Conservation (phyloP, 2,888 invertebrate genomes). For the Rhopalosiphum nymphaeae region DNA sequence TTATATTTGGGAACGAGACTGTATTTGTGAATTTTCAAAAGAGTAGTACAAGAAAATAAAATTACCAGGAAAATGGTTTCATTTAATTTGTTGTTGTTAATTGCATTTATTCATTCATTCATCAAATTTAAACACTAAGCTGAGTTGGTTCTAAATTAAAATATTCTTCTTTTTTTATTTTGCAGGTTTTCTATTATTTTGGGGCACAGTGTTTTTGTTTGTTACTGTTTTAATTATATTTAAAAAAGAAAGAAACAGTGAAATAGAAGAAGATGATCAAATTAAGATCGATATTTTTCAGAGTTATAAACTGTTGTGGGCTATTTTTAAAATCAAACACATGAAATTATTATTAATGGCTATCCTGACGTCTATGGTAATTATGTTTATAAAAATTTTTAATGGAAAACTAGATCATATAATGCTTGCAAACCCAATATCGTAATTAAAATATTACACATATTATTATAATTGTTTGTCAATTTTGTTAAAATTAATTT, state of each 20-base stretch:
- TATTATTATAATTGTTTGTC: not conserved
- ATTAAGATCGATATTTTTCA: slow-evolving; percentile 70
- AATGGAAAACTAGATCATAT: not conserved
- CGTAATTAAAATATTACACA: not conserved
- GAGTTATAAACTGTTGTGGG: slow-evolving; percentile 86
- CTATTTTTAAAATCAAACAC: slow-evolving; percentile 86
- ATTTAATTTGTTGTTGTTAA: not conserved
- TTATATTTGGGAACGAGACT: not conserved
- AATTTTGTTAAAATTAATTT: not conserved
- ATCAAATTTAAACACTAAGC: not conserved
- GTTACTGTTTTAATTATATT: slow-evolving; percentile 79
- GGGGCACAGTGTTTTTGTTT: not conserved
- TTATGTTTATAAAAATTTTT: not conserved
- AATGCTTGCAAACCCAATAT: not conserved
- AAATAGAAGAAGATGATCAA: not conserved
- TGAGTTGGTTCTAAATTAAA: not conserved
- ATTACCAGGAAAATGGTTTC: not conserved
- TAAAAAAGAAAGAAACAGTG: slow-evolving; percentile 67
- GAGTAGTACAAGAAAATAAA: not conserved
- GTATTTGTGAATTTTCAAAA: not conserved
- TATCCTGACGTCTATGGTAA: slow-evolving; percentile 77
- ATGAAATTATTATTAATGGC: slow-evolving; percentile 84
- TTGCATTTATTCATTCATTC: not conserved
- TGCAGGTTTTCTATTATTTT: not conserved
- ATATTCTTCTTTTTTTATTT: not conserved